A percentile compares a stretch with the other conserved stretches of the same genome.
Conservation (phyloP, 2,888 invertebrate genomes). For the Epiblema foenella region DNA sequence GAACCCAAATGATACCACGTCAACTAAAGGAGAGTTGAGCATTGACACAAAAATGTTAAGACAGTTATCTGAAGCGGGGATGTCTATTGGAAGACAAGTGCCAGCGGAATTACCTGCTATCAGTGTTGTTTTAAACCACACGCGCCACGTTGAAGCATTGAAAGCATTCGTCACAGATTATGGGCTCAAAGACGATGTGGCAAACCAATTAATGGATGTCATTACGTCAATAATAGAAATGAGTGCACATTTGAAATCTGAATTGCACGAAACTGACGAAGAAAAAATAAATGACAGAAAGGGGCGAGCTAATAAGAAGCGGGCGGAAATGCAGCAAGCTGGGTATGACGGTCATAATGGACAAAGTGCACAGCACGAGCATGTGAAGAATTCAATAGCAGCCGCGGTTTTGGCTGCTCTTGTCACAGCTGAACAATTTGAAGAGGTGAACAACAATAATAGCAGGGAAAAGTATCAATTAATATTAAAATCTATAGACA, state of each 20-base stretch:
- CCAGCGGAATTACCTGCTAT: conserved; percentile 86
- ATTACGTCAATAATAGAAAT: conserved; percentile 82
- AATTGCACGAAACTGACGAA: conserved; percentile 67
- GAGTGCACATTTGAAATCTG: conserved; percentile 78
- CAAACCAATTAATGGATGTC: conserved; percentile 81
- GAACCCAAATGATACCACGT: conserved; percentile 79
- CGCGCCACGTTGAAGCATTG: conserved; percentile 77
- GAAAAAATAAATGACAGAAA: conserved; percentile 63
- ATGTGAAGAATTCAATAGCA: conserved; percentile 82
- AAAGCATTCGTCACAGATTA: conserved; percentile 81
- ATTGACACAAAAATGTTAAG: conserved; percentile 87
- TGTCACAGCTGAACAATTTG: conserved; percentile 80
- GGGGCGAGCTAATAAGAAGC: conserved; percentile 65
- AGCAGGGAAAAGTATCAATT: conserved; percentile 80
- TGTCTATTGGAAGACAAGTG: conserved; percentile 87
- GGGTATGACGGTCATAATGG: conserved; percentile 58
- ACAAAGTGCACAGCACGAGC: conserved; percentile 75
- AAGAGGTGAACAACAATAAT: conserved; percentile 80
- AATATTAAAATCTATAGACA: conserved; percentile 81
- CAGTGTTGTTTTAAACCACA: conserved; percentile 82
- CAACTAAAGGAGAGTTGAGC: conserved; percentile 85
- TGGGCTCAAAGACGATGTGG: conserved; percentile 81
- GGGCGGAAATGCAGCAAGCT: conserved; percentile 57
- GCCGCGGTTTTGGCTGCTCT: conserved; percentile 81
- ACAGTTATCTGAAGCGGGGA: conserved; percentile 88